Evolutionary conservation across 2,888 invertebrate species (phyloP), one percentile per base, ranked within the genome.

Genomic region (Strigamia crassipes): DNA sequence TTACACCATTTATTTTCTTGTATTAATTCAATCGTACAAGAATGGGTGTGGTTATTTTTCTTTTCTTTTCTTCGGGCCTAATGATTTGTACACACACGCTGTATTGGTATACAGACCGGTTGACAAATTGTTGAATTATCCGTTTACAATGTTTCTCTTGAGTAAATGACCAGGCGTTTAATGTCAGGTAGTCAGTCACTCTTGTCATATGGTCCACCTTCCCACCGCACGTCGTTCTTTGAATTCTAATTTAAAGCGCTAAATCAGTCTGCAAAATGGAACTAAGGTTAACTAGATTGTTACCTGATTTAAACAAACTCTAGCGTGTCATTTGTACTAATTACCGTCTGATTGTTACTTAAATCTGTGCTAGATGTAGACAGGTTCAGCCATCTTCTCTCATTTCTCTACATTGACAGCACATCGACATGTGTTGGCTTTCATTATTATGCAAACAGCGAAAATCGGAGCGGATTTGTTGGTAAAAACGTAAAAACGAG

Each of bases 131-230:
- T 51, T 15, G 51, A n/a, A 51, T 51, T 51, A n/a, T 34, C 51
- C n/a, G 51, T 13, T 51, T 51, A 51, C 51, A 51, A 15, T 34
- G 51, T 51, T 51, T 51, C 51, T 6, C 51, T 51, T n/a, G 51
- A 51, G 51, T 51, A 51, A 51, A 51, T 51, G 51, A 51, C 51
- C 51, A 51, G n/a, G n/a, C 18, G 51, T 51, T 51, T 51, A 51
- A 51, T 51, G 51, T 51, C 51, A n/a, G 51, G 51, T 51, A 51
- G 51, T 51, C 51, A 51, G 51, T 51, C 51, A 51, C 51, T 51
- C 51, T 51, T 51, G 51, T 51, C 51, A 18, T n/a, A 18, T 13
- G 51, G 51, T 6, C 51, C 51, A 51, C 51, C 51, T 51, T 51
- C 15, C 51, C 12, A 51, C 51, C n/a, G 51, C 51, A 18, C 42